These are phyloP conservation scores for Mycteria americana DNA, from an alignment of 2,797 vertebrate species.

Conservation along the genomic window DNA sequence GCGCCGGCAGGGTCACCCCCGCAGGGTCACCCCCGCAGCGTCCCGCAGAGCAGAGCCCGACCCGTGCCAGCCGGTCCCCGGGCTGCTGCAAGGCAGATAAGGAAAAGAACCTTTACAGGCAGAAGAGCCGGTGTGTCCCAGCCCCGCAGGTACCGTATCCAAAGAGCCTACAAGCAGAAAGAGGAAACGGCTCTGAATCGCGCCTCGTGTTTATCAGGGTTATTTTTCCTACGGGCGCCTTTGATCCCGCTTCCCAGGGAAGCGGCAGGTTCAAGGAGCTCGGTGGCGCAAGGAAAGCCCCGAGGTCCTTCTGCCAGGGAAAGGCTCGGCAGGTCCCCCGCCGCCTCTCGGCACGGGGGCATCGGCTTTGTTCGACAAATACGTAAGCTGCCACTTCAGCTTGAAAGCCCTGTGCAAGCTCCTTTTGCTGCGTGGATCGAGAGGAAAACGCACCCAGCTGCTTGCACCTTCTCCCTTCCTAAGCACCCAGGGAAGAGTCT, in stretches of 20 bases:
- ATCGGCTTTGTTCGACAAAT: not conserved
- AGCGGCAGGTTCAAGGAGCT: not conserved
- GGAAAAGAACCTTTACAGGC: not conserved
- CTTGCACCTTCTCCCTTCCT: not conserved
- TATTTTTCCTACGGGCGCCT: not conserved
- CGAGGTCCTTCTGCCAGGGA: not conserved
- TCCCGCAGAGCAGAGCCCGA: not conserved
- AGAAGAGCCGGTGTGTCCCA: not conserved
- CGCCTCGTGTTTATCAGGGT: not conserved
- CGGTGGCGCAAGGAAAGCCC: not conserved
- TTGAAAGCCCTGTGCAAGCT: not conserved
- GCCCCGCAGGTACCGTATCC: not conserved
- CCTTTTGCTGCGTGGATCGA: not conserved
- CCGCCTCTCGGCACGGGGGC: fast-evolving
- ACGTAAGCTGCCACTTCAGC: not conserved
- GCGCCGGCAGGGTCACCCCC: not conserved
- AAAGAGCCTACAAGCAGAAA: not conserved
- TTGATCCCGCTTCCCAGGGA: not conserved
- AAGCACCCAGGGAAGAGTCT: not conserved
- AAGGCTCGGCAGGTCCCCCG: not conserved
- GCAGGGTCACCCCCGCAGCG: not conserved
- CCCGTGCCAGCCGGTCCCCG: not conserved
- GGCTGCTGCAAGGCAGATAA: not conserved
- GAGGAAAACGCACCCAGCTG: not conserved
- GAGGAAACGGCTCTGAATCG: not conserved